A percentile compares a stretch with the other conserved stretches of the same genome.
Conservation (phyloP, 2,797 vertebrate genomes). For the Megaceryle alcyon region DNA sequence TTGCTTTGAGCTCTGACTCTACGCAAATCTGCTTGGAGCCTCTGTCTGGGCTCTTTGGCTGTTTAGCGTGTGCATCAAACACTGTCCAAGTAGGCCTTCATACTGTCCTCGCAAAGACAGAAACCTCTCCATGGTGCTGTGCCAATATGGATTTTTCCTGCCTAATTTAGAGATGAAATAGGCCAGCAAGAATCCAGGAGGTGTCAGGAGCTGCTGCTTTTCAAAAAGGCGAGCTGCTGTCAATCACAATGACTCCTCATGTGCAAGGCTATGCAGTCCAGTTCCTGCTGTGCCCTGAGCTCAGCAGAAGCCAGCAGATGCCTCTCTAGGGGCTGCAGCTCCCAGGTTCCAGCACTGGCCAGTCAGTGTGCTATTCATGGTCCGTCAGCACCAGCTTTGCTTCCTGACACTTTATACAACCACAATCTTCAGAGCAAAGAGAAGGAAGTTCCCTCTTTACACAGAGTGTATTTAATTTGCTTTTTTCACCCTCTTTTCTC, state of each 20-base stretch:
- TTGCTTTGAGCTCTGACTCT: not conserved
- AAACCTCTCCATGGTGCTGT: not conserved
- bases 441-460: not conserved
- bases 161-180: not conserved
- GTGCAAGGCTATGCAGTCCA: accelerated
- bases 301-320: not conserved
- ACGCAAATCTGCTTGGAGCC: not conserved
- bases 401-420: not conserved
- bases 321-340: not conserved
- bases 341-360: not conserved
- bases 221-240: not conserved
- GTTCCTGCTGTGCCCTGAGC: not conserved
- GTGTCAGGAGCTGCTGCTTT: not conserved
- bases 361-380: not conserved
- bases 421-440: not conserved
- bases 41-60: not conserved
- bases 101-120: not conserved
- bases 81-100: not conserved
- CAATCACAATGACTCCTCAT: not conserved
- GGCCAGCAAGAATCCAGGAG: not conserved
- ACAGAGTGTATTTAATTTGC: accelerated
- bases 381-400: not conserved
- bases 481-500: not conserved
- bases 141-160: not conserved
- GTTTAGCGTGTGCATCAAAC: not conserved